Conservation (phyloP, 2,888 invertebrate genomes). For the Eristalinus aeneus region DNA sequence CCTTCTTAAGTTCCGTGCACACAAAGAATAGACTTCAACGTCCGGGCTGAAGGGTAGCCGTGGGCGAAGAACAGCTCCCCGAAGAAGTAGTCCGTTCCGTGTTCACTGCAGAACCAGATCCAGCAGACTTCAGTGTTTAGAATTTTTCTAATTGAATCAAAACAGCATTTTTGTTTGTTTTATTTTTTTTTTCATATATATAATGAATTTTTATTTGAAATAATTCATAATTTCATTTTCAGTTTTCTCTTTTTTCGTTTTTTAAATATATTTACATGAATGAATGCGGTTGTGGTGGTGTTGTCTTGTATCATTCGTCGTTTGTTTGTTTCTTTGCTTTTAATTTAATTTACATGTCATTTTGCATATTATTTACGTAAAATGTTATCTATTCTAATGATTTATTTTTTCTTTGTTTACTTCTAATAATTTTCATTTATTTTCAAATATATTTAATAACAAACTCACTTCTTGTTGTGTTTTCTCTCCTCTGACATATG, state of each 20-base stretch:
- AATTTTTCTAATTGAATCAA: neutral
- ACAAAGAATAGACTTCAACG: too few relatives aligned
- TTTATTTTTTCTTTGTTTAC: constrained; percentile 9
- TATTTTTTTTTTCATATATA: constrained; percentile 12
- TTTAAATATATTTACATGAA: neutral
- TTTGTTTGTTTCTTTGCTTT: neutral
- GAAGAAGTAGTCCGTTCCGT: too few relatives aligned
- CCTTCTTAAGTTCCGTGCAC: too few relatives aligned
- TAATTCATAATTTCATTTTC: constrained; percentile 52
- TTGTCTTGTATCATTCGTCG: neutral
- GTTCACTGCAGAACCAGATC: too few relatives aligned
- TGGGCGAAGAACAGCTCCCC: too few relatives aligned
- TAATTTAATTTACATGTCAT: neutral
- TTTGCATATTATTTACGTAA: constrained; percentile 52
- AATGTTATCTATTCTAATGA: constrained; percentile 12
- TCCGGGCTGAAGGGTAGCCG: too few relatives aligned
- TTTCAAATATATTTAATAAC: constrained; percentile 61
- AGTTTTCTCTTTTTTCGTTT: neutral
- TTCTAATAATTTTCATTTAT: constrained; percentile 43
- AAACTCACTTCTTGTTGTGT: constrained; percentile 42
- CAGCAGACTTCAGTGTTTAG: too few relatives aligned
- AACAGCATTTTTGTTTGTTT: neutral
- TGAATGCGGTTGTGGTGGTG: neutral
- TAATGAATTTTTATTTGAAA: constrained; percentile 64
- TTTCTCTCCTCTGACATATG: constrained; percentile 34